Conservation (phyloP, 2,113 vertebrate genomes). For the Passer domesticus region DNA sequence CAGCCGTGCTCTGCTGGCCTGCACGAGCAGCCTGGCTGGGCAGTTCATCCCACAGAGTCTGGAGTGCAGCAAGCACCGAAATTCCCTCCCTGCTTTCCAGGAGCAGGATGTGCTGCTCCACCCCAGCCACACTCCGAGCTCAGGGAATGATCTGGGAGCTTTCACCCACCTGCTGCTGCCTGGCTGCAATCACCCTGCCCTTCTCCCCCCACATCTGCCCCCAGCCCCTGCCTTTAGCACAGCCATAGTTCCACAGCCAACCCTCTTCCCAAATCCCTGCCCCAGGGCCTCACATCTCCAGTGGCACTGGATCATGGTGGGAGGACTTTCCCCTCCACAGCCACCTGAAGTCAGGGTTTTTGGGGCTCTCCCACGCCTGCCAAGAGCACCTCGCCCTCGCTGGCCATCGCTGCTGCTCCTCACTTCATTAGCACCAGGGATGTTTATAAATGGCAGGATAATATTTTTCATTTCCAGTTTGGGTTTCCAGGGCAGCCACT, state of each 20-base stretch:
- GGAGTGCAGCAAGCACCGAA: rapidly evolving
- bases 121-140: neutral
- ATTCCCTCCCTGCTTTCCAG: neutral
- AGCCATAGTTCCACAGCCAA: neutral
- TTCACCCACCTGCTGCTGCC: neutral
- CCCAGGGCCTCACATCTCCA: neutral
- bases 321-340: neutral
- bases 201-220: neutral
- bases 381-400: slow-evolving; percentile 26
- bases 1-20: neutral
- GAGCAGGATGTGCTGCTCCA: neutral
- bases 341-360: neutral
- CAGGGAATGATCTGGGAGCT: neutral
- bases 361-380: slow-evolving; percentile 16
- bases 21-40: neutral
- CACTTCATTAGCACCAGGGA: slow-evolving; percentile 74
- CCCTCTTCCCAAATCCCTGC: neutral
- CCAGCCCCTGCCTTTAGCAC: neutral
- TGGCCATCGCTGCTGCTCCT: slow-evolving; percentile 28
- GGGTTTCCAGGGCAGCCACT: slow-evolving; percentile 77
- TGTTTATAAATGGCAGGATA: slow-evolving; percentile 83
- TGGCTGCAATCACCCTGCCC: neutral
- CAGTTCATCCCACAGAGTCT: neutral
- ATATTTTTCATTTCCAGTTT: slow-evolving; percentile 81
- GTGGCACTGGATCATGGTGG: rapidly evolving